Base-by-base conservation (phyloP, 1,140 invertebrate genomes). In the Bombus pascuorum region DNA sequence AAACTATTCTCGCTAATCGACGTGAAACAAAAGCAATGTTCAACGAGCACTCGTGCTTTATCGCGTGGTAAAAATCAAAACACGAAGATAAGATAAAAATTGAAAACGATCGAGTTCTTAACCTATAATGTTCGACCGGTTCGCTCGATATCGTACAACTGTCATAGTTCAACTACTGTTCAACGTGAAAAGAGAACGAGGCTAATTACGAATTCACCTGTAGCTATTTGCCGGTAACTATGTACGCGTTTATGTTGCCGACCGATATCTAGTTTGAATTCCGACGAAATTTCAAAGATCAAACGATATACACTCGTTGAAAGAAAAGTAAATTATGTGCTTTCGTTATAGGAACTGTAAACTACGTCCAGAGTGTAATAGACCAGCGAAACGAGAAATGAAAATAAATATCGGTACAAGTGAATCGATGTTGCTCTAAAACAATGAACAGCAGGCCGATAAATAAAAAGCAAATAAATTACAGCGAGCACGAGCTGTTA, bases 21-120 rank as follows among this genome's bases (percentile, higher is more conserved):
- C 32, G 5, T 32, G 13, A 68, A 37, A 28, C 10, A 28, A 28
- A 28, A 42, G 28, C 37, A 28, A 42, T 1, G 22, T 8, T n/a
- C 47, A 15, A 32, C 34, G 47, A 42, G 42, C 34, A 53, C 1
- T n/a, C 37, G 9, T 34, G n/a, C 47, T 59, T 77, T 78, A 70
- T 83, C 65, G 65, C 65, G 9, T 1, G 3, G 9, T n/a, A 32
- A 59, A 59, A 76, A 84, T 71, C 37, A 84, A 79, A 71, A 59
- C 32, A 79, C 59, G 28, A 37, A 57, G 82, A 84, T 79, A 84
- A 84, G 82, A 79, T 84, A 84, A 72, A 71, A 44, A 62, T 32
- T 25, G n/a, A 71, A 78, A 83, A 12, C 32, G 32, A 42, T 25
- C 28, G 34, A 37, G 32, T 9, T 32, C 0, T 12, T 42, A 13